Base-by-base conservation (phyloP, 2,888 invertebrate species). In the Caenorhabditis becei region DNA sequence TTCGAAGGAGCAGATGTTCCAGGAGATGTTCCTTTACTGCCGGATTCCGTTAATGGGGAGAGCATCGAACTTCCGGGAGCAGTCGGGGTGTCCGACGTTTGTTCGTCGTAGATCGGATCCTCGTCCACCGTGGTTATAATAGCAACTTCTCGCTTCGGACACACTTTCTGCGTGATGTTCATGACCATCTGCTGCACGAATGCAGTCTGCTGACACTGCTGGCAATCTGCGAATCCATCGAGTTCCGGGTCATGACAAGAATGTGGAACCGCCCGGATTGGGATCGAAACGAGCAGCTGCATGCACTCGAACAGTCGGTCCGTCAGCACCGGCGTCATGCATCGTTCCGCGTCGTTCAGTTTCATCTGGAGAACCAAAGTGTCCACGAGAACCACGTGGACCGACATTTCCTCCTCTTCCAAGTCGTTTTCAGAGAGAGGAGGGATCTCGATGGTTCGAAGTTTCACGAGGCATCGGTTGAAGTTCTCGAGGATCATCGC, bases 331-430 rank as follows among this genome's bases (percentile, higher is more conserved):
- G 83, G 58, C 8, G 63, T 69, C 66, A 70, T 78, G n/a, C 56
- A 37, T 5, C 62, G 32, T 23, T 95, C 94, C n/a, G 95, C 93
- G 88, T 95, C 95, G 92, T 96, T 96, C 16, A 96, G 93, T 91
- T 96, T 95, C 94, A 96, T 94, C 94, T 99, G 98, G 93, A 97
- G 97, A 16, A 97, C 93, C 59, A 97, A 92, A 86, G 97, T 95
- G 91, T 99, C 98, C 83, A 98, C 93, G 96, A 98, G 97, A 47
- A 97, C 94, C 85, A 97, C 96, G 91, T 96, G 97, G 91, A 97
- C 82, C 24, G 89, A 88, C 44, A 88, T 89, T 18, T 87, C 85
- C 62, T 89, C 88, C 3, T 87, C 87, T 53, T 88, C 88, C 63
- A 88, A 67, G 62, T 88, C 88, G 49, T 84, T 82, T 53, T 89